Evolutionary conservation across 2,797 vertebrate species (phyloP).

Genomic region (Chloroceryle inda): DNA sequence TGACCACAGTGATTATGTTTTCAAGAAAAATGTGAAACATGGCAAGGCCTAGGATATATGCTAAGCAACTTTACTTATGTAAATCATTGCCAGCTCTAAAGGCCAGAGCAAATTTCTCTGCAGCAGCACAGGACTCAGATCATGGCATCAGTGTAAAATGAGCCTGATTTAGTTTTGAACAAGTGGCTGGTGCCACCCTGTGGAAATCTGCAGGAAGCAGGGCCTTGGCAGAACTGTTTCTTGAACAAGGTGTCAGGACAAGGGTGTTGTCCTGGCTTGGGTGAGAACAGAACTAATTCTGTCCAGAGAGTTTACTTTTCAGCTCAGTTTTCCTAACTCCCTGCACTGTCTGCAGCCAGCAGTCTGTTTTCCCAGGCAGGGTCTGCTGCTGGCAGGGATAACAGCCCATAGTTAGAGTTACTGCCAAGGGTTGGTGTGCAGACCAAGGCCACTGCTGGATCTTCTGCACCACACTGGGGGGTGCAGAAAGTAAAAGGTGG

Average conservation of each 20-base stretch:
- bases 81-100: background rate
- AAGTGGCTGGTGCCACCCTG: slow-evolving; percentile 42
- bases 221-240: background rate
- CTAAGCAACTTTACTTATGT: background rate
- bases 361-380: too few species aligned
- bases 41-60: background rate
- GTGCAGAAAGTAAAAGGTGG: too few species aligned
- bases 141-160: fast-evolving
- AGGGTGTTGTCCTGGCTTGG: background rate
- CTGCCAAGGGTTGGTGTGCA: too few species aligned
- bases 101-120: background rate
- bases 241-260: background rate
- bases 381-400: too few species aligned
- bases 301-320: too few species aligned
- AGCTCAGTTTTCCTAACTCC: too few species aligned
- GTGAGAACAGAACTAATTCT: too few species aligned
- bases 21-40: background rate
- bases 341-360: too few species aligned
- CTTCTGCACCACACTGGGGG: too few species aligned
- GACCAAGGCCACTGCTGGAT: too few species aligned
- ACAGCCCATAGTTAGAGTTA: too few species aligned
- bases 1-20: background rate
- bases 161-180: background rate
- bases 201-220: slow-evolving; percentile 1
- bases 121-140: fast-evolving